Conservation (phyloP, 2,113 vertebrate genomes). For the Microtus pennsylvanicus region DNA sequence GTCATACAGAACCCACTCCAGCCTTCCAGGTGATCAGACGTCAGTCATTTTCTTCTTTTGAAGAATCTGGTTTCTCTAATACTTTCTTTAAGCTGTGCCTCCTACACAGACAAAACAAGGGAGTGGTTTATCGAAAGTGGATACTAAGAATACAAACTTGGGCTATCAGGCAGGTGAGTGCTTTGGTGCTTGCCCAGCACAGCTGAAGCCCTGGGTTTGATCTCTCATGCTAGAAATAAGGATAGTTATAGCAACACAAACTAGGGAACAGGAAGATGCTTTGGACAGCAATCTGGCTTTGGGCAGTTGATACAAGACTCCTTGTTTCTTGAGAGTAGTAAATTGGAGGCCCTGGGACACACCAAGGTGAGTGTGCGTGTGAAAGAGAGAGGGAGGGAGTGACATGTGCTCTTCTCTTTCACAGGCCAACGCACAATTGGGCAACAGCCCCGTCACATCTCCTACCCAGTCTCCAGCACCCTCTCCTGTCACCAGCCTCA, state of each 20-base stretch:
- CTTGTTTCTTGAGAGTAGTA: not conserved
- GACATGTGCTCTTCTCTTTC: conserved; percentile 36
- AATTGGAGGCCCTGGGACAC: not conserved
- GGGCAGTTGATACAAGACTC: conserved; percentile 24
- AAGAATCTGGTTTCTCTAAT: not conserved
- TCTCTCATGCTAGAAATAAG: not conserved
- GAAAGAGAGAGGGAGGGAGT: too few species aligned
- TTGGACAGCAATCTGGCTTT: conserved; percentile 18
- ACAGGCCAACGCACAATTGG: conserved; percentile 93
- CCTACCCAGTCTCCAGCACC: conserved; percentile 97
- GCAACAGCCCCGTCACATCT: conserved; percentile 95
- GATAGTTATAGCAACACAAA: not conserved
- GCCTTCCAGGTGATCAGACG: not conserved
- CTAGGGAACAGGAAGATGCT: not conserved
- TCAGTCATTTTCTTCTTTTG: not conserved
- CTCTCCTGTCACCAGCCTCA: conserved; percentile 94
- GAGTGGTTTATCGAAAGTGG: not conserved
- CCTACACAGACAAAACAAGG: not conserved
- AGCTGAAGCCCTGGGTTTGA: not conserved
- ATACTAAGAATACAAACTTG: not conserved
- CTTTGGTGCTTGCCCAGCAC: not conserved
- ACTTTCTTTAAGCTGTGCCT: not conserved
- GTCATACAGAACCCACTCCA: not conserved
- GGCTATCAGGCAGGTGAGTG: not conserved
- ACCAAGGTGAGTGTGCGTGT: not conserved